Percentiles rank a stretch among this genome's conserved stretches.
These are phyloP conservation scores for Ibidorhyncha struthersii DNA, from an alignment of 2,113 vertebrate genomes.

Conservation along the genomic window DNA sequence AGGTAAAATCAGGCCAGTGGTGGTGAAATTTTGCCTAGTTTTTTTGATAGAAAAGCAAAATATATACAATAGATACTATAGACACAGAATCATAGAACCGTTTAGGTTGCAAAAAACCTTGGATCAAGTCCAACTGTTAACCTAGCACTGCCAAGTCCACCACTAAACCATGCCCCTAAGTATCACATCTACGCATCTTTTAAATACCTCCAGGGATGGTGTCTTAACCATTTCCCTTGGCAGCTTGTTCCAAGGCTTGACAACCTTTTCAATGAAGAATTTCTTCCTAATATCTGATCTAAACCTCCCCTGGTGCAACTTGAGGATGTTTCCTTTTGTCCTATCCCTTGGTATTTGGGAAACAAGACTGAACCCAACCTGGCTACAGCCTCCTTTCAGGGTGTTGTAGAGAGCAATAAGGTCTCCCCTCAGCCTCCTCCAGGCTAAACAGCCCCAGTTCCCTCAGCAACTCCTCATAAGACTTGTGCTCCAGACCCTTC, in stretches of 20 bases:
- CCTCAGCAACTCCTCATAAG: neutral
- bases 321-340: neutral
- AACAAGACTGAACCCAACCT: neutral
- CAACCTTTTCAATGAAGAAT: neutral
- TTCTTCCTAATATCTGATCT: neutral
- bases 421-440: neutral
- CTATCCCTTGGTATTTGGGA: neutral
- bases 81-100: neutral
- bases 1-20: neutral
- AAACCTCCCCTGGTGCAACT: neutral
- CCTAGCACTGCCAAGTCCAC: neutral
- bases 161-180: neutral
- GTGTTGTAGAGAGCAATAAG: neutral
- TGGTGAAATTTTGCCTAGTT: neutral
- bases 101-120: neutral
- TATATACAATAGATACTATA: neutral
- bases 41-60: neutral
- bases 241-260: neutral
- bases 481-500: neutral
- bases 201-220: neutral
- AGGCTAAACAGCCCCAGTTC: neutral
- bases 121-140: neutral
- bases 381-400: neutral
- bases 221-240: neutral
- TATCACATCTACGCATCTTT: neutral